Base-by-base conservation (phyloP, 1,140 invertebrate species). In the Dufourea novaeangliae region DNA sequence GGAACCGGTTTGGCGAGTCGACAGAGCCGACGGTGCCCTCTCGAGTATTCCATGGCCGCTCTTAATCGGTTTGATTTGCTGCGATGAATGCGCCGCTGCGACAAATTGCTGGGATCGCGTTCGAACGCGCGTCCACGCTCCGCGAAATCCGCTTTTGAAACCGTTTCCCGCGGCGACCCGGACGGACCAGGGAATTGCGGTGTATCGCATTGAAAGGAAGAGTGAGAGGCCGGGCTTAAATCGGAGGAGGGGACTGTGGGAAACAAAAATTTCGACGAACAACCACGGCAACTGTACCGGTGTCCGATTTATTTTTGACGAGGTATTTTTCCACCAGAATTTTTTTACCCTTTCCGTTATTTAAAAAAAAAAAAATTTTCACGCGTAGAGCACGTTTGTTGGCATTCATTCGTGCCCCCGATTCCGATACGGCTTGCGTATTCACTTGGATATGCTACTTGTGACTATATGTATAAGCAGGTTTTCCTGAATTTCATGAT, bases 31-130 rank as follows among this genome's bases (percentile, higher is more conserved):
- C 14, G n/a, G 41, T 46, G 14, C 56, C 57, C 41, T 46, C 41
- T n/a, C n/a, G n/a, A 46, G 54, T 54, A n/a, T 63, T 76, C 75
- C 62, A 46, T 57, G 68, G 78, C 44, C 54, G 44, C 69, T 70
- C 74, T 83, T 84, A 86, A 79, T 86, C 84, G 82, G 68, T 74
- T 84, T 80, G 79, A 84, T 86, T 80, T 70, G 73, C 64, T 57
- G 32, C 73, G 80, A 77, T 77, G 71, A 81, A 78, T 85, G 64
- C 79, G 71, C 20, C 54, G 52, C 69, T 54, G 72, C 82, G 78
- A 84, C 82, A 84, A 85, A 85, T 85, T 84, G 79, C 83, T 80
- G 50, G 82, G 79, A 81, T 84, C 74, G 64, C 56, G 64, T 29
- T 50, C 72, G 72, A 74, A 37, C 29, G 66, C 29, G 66, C 68